These are phyloP conservation scores for Crocuta crocuta DNA, from an alignment of 2,113 vertebrate species.

Conservation along the genomic window DNA sequence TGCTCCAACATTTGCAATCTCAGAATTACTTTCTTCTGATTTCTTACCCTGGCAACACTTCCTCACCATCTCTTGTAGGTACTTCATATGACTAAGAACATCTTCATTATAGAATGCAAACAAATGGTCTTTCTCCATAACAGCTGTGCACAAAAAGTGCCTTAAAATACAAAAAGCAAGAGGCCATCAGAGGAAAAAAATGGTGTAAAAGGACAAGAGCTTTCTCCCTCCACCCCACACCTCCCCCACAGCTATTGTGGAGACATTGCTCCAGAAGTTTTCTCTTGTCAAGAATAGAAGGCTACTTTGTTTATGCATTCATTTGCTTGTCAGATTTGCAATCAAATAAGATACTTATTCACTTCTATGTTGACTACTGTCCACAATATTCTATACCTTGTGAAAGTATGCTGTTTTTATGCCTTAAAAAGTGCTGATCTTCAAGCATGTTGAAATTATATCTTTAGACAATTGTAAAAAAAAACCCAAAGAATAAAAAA, in stretches of 20 bases:
- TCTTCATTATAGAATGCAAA: background rate
- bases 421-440: constrained; percentile 17
- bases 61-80: background rate
- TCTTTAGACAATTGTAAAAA: constrained; percentile 66
- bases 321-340: constrained; percentile 52
- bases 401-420: constrained; percentile 58
- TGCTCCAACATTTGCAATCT: background rate
- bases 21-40: background rate
- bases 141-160: background rate
- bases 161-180: constrained; percentile 37
- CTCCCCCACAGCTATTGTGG: background rate
- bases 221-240: background rate
- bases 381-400: constrained; percentile 19
- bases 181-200: background rate
- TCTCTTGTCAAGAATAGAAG: constrained; percentile 27
- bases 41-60: background rate
- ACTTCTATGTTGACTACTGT: background rate
- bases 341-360: constrained; percentile 48
- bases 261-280: background rate
- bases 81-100: background rate
- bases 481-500: constrained; percentile 51
- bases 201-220: background rate
- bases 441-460: constrained; percentile 71
- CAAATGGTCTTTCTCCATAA: background rate
- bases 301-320: background rate